Evolutionary conservation across 1,140 invertebrate genomes (phyloP).

Genomic region (Colletes gigas): DNA sequence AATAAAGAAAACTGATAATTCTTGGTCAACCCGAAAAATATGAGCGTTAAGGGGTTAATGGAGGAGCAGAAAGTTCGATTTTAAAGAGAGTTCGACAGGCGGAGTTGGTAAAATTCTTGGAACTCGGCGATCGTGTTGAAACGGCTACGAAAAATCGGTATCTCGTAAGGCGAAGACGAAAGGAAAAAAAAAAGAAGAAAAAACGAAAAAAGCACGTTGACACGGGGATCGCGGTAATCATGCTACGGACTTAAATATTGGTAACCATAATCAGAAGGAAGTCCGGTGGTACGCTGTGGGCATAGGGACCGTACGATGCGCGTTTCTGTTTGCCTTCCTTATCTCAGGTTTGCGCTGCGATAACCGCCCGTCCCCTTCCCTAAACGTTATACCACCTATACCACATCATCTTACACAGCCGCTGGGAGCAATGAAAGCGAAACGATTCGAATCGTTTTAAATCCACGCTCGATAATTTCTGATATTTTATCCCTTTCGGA

Average conservation of each 20-base stretch:
- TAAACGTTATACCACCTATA: slow-evolving; percentile 45
- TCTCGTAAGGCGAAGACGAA: background rate
- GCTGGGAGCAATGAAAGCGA: slow-evolving; percentile 11
- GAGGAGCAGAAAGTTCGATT: background rate
- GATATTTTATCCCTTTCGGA: background rate
- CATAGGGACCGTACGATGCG: slow-evolving; percentile 67
- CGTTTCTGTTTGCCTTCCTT: slow-evolving; percentile 78
- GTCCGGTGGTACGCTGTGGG: slow-evolving; percentile 74
- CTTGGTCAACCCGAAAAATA: too few species aligned
- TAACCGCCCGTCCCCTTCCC: slow-evolving; percentile 67
- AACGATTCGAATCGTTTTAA: slow-evolving; percentile 10
- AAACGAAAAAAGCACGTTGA: slow-evolving; percentile 18
- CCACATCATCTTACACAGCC: slow-evolving; percentile 17
- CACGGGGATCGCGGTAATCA: slow-evolving; percentile 44
- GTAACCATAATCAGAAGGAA: slow-evolving; percentile 77
- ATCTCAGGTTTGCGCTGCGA: slow-evolving; percentile 80
- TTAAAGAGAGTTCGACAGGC: background rate
- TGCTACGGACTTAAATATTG: slow-evolving; percentile 70
- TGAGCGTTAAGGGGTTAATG: too few species aligned
- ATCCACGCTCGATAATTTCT: background rate
- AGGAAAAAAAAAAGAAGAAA: background rate
- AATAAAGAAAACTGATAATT: too few species aligned
- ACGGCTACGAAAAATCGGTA: slow-evolving; percentile 26
- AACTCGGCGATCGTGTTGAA: slow-evolving; percentile 10
- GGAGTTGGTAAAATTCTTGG: background rate